Percentiles rank a stretch among this genome's conserved stretches.
phyloP scores from a whole-genome alignment of 2,888 invertebrate genomes.

The Dryobota labecula region DNA sequence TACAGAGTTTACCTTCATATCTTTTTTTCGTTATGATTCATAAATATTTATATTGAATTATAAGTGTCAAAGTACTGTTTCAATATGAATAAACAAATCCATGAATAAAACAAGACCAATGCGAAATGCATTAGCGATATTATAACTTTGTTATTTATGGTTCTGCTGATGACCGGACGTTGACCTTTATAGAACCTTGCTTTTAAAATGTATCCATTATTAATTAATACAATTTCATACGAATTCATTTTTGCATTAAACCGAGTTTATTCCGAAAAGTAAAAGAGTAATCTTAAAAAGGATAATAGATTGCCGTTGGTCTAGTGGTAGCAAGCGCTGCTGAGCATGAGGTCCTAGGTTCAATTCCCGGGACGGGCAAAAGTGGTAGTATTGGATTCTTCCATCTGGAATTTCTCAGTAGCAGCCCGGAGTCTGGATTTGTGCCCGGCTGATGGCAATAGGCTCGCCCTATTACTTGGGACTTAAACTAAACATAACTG shows the following conservation, averaged over 20 bases:
- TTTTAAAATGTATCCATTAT: conserved; percentile 18
- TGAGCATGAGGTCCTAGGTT: no score
- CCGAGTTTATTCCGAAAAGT: neutral
- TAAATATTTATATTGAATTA: conserved; percentile 49
- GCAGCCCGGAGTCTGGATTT: no score
- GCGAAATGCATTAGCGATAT: conserved; percentile 41
- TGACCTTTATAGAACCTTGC: conserved; percentile 8
- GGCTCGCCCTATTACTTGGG: no score
- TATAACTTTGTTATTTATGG: conserved; percentile 28
- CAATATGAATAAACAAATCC: conserved; percentile 36
- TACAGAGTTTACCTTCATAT: conserved; percentile 9
- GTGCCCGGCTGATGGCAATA: no score
- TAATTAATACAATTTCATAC: conserved; percentile 2
- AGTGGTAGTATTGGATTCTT: no score
- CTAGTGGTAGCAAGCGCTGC: no score
- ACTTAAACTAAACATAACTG: no score
- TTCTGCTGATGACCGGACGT: neutral
- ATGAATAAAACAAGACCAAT: conserved; percentile 46
- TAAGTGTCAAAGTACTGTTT: conserved; percentile 41
- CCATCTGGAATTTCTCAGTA: no score
- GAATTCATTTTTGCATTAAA: neutral
- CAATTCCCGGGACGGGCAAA: no score
- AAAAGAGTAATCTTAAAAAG: neutral
- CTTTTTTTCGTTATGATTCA: conserved; percentile 23
- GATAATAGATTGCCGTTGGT: no score